Base-by-base conservation (phyloP, 2,888 invertebrate genomes). In the Melanotus villosus region DNA sequence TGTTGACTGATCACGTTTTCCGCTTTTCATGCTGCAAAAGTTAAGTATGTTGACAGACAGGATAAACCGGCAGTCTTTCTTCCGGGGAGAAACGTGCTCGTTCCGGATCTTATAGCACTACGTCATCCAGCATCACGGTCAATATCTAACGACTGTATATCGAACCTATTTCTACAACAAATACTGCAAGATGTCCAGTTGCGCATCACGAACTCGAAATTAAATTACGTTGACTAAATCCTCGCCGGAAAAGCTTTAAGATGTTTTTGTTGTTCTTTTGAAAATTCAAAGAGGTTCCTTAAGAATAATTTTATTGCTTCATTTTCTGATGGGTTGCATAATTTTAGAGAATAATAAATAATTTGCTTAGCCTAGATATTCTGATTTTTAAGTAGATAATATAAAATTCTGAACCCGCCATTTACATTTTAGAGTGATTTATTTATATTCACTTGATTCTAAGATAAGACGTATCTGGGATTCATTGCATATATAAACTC, bases 1-100 rank as follows among this genome's bases (percentile, higher is more conserved):
- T 77, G 79, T 77, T 79, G 80, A 80, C 80, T 80, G 80, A 80
- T 80, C 80, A 80, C 79, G 80, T 80, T 79, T 80, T 78, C 78
- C 78, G 76, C 76, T 75, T 78, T 73, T 75, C 74, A 74, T 75
- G 76, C 70, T 74, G 75, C 74, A 77, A 78, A 79, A 80, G 78
- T 79, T 76, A 78, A 78, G 77, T 77, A 73, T 79, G 80, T 79
- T 80, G 80, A 80, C 80, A 80, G 79, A 79, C 75, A 76, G 80
- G 80, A 80, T 81, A 79, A 79, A 79, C 79, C 77, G 76, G 76
- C 73, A 78, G 77, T 75, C 77, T 77, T 77, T 76, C 77, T 81
- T 78, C 78, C 77, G 78, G 76, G 72, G 72, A 76, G 77, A 71
- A 79, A 80, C 81, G 81, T 80, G 81, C 79, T 74, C 68, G 75